phyloP scores from a whole-genome alignment of 2,797 vertebrate species.

The Toxotes lorentzi region DNA sequence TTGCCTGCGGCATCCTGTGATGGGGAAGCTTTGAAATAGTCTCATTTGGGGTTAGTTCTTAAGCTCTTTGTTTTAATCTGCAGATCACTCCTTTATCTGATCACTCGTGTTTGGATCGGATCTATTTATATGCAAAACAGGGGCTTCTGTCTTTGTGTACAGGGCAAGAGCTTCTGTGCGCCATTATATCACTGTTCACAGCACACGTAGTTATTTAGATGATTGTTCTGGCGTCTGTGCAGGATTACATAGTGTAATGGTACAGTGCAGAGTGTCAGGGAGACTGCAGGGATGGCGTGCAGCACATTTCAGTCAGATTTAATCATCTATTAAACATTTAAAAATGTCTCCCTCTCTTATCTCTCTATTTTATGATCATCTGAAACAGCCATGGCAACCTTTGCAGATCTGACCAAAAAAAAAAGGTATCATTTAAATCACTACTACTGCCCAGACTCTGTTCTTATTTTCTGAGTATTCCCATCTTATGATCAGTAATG shows the following conservation, averaged over 20 bases:
- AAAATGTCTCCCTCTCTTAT: constrained; percentile 25
- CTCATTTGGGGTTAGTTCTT: constrained; percentile 63
- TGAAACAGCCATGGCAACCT: background rate
- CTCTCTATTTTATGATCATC: constrained; percentile 4
- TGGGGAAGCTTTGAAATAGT: constrained; percentile 60
- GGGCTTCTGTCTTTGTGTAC: constrained; percentile 20
- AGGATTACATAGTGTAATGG: constrained; percentile 33
- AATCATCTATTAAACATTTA: constrained; percentile 35
- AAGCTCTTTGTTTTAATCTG: constrained; percentile 72
- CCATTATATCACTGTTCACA: constrained; percentile 38
- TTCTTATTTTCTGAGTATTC: background rate
- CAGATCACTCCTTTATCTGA: constrained; percentile 71
- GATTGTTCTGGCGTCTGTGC: constrained; percentile 13
- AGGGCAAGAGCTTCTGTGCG: constrained; percentile 23
- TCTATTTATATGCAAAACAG: constrained; percentile 68
- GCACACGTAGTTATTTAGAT: constrained; percentile 21
- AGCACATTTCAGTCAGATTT: constrained; percentile 43
- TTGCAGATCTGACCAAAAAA: background rate
- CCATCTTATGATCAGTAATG: background rate
- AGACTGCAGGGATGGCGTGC: background rate
- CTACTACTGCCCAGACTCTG: background rate
- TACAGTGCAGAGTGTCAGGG: constrained; percentile 4
- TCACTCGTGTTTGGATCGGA: constrained; percentile 57
- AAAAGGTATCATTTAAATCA: background rate
- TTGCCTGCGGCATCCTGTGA: constrained; percentile 51